Evolutionary conservation across 2,888 invertebrate species (phyloP).

Genomic region (Noctuana brunneofusca): DNA sequence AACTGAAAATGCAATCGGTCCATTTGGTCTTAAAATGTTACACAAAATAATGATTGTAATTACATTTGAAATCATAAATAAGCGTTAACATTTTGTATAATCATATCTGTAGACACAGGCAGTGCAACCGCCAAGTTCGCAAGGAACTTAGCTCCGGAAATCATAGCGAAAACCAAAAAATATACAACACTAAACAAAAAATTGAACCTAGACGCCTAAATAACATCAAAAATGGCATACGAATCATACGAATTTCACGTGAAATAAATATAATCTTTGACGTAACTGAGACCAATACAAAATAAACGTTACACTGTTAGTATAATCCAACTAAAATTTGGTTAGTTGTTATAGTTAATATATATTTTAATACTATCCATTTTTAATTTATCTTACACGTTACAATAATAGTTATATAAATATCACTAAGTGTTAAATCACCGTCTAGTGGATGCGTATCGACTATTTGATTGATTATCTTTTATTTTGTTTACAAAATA

Average conservation of each 20-base stretch:
- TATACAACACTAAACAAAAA: conserved; percentile 25
- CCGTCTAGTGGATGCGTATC: conserved; percentile 33
- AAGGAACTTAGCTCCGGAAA: conserved; percentile 39
- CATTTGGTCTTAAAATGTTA: neutral
- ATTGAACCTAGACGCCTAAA: conserved; percentile 36
- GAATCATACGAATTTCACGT: conserved; percentile 39
- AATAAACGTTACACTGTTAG: conserved; percentile 52
- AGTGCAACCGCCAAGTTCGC: conserved; percentile 41
- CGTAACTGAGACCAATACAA: conserved; percentile 78
- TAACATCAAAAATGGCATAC: conserved; percentile 48
- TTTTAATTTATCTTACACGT: conserved; percentile 60
- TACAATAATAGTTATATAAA: conserved; percentile 53
- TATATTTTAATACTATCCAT: conserved; percentile 57
- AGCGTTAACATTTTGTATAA: conserved; percentile 32
- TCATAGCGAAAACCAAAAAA: conserved; percentile 8
- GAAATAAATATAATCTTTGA: conserved; percentile 72
- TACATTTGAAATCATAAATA: conserved; percentile 14
- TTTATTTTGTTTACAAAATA: conserved; percentile 19
- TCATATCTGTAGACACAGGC: conserved; percentile 39
- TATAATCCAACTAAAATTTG: conserved; percentile 69
- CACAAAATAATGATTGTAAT: conserved; percentile 1
- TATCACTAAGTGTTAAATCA: conserved; percentile 62
- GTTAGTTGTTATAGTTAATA: conserved; percentile 55
- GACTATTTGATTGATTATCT: conserved; percentile 12
- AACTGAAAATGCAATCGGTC: conserved; percentile 6